phyloP scores from a whole-genome alignment of 2,888 invertebrate species.

The Apotomis capreana region DNA sequence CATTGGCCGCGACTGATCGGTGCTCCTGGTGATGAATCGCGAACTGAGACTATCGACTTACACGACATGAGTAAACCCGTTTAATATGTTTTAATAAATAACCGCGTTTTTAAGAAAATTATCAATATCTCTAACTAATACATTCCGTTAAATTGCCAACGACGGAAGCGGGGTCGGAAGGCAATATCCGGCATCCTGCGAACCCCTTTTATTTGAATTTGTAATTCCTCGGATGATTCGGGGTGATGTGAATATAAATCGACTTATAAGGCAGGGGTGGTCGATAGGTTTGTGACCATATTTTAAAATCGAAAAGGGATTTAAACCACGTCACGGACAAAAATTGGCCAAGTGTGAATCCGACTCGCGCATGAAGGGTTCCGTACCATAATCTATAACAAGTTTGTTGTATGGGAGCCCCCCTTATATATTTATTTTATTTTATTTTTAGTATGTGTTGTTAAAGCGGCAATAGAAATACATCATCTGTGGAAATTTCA shows the following conservation, averaged over 20 bases:
- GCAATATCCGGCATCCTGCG: constrained; percentile 77
- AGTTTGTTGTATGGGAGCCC: too few species aligned
- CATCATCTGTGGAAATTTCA: too few species aligned
- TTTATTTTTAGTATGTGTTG: too few species aligned
- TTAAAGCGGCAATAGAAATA: too few species aligned
- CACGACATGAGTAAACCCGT: too few species aligned
- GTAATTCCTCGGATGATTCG: constrained; percentile 78
- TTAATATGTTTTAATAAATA: neutral
- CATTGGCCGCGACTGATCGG: too few species aligned
- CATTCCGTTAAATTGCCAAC: constrained; percentile 46
- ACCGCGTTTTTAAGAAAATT: neutral
- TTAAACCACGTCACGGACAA: neutral
- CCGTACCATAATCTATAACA: too few species aligned
- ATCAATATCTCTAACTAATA: neutral
- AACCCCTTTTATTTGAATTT: constrained; percentile 76
- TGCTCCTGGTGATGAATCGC: too few species aligned
- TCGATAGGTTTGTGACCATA: constrained; percentile 25
- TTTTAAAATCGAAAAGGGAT: constrained; percentile 2
- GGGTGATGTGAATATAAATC: constrained; percentile 68
- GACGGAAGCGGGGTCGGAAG: constrained; percentile 72
- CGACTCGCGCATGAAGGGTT: too few species aligned
- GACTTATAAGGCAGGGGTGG: constrained; percentile 52
- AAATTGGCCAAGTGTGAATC: too few species aligned
- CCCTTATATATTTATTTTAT: too few species aligned
- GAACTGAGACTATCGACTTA: too few species aligned